Conservation (phyloP, 2,888 invertebrate species). For the Torymus tubicola region DNA sequence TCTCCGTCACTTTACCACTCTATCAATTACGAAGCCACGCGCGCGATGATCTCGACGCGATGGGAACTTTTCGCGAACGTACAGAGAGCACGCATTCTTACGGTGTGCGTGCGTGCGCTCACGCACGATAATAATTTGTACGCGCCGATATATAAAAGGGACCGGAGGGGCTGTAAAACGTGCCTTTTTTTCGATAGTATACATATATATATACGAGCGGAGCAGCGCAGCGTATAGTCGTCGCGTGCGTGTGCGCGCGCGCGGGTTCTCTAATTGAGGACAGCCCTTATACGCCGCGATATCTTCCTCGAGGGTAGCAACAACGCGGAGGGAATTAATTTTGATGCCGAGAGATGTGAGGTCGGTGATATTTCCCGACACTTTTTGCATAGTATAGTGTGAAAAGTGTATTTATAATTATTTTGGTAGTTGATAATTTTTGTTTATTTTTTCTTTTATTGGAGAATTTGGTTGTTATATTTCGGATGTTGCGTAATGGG, state of each 20-base stretch:
- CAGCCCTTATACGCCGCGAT: conserved; percentile 11
- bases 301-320: neutral
- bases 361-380: too few relatives aligned
- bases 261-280: conserved; percentile 41
- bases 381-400: too few relatives aligned
- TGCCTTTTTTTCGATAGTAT: conserved; percentile 15
- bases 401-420: too few relatives aligned
- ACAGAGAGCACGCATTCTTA: too few relatives aligned
- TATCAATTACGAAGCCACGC: conserved; percentile 58
- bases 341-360: too few relatives aligned
- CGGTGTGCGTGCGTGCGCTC: conserved; percentile 13
- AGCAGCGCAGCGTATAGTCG: neutral
- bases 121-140: conserved; percentile 56
- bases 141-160: conserved; percentile 49
- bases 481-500: too few relatives aligned
- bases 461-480: too few relatives aligned
- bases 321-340: too few relatives aligned
- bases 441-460: too few relatives aligned
- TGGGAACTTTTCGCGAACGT: conserved; percentile 50
- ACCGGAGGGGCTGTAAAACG: conserved; percentile 47
- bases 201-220: neutral
- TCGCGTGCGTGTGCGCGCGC: neutral
- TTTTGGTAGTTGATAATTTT: too few relatives aligned
- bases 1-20: conserved; percentile 58
- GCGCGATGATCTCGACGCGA: conserved; percentile 50